Evolutionary conservation across 2,113 vertebrate species (phyloP).

Genomic region (Myocastor coypus): DNA sequence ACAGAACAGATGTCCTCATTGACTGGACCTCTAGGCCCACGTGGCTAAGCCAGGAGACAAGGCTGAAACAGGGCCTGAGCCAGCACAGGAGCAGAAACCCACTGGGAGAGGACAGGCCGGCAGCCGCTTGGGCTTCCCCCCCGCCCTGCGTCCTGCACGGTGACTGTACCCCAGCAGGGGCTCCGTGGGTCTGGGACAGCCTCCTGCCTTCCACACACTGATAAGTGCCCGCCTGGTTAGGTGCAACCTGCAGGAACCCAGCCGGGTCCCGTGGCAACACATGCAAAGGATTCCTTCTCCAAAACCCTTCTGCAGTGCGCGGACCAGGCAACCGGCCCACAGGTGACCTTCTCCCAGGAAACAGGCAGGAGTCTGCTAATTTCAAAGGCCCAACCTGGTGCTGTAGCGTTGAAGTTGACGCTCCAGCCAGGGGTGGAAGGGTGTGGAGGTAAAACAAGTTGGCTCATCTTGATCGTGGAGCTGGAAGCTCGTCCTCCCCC

Average conservation of each 20-base stretch:
- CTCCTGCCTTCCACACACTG: not conserved
- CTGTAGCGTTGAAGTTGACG: accelerated
- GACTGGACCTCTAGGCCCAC: not conserved
- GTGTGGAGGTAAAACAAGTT: not conserved
- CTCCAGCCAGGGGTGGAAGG: not conserved
- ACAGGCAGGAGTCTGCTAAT: not conserved
- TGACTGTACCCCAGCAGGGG: accelerated
- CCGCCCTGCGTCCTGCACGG: not conserved
- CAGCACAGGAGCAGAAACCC: no score
- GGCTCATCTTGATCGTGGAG: not conserved
- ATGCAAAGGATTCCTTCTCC: not conserved
- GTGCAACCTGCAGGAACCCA: not conserved
- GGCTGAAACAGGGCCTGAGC: not conserved
- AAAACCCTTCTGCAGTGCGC: no score
- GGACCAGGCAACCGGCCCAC: not conserved
- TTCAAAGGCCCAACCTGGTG: no score
- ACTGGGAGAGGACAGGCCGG: not conserved
- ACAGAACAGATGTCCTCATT: not conserved
- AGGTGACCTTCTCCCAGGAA: not conserved
- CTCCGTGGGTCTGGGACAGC: not conserved
- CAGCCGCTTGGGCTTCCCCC: not conserved
- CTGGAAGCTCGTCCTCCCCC: not conserved
- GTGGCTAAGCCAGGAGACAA: accelerated
- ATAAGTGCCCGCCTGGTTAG: not conserved
- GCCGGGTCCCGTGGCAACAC: not conserved